Conservation (phyloP, 2,797 vertebrate species). For the Dipus sagitta region DNA sequence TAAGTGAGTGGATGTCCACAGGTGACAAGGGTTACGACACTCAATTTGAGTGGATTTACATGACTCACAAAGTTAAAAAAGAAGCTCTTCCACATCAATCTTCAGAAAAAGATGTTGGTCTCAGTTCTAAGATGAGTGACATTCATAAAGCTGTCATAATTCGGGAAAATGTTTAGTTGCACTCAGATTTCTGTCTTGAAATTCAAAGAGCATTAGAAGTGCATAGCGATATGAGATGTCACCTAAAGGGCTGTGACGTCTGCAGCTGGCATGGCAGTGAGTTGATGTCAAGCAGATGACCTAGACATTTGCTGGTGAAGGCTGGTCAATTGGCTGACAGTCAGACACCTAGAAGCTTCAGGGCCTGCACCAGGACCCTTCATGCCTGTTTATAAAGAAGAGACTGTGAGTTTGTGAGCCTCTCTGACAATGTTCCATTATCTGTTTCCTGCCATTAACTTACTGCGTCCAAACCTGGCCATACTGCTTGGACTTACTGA, state of each 20-base stretch:
- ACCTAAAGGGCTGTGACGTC: conserved; percentile 8
- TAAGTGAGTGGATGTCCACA: neutral
- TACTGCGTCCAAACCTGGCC: conserved; percentile 24
- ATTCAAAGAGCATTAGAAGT: conserved; percentile 17
- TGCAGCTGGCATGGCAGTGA: neutral
- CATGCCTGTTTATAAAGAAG: neutral
- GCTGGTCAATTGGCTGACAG: conserved; percentile 10
- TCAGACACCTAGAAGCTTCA: conserved; percentile 18
- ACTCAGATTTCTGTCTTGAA: conserved; percentile 56
- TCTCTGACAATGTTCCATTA: neutral
- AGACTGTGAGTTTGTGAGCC: conserved; percentile 21
- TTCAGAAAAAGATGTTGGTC: conserved; percentile 41
- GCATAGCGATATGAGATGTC: neutral
- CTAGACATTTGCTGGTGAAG: conserved; percentile 50
- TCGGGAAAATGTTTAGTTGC: conserved; percentile 23
- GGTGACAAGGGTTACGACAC: neutral
- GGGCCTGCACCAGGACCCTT: neutral
- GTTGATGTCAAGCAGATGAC: conserved; percentile 29
- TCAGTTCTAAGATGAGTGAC: conserved; percentile 61
- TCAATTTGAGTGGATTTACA: neutral
- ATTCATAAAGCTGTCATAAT: conserved; percentile 26
- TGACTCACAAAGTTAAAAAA: conserved; percentile 42
- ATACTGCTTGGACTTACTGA: conserved; percentile 8
- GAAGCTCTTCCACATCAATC: conserved; percentile 36
- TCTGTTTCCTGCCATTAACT: conserved; percentile 42